These are phyloP conservation scores for Odontesthes bonariensis DNA, from an alignment of 2,113 vertebrate species.

Conservation along the genomic window DNA sequence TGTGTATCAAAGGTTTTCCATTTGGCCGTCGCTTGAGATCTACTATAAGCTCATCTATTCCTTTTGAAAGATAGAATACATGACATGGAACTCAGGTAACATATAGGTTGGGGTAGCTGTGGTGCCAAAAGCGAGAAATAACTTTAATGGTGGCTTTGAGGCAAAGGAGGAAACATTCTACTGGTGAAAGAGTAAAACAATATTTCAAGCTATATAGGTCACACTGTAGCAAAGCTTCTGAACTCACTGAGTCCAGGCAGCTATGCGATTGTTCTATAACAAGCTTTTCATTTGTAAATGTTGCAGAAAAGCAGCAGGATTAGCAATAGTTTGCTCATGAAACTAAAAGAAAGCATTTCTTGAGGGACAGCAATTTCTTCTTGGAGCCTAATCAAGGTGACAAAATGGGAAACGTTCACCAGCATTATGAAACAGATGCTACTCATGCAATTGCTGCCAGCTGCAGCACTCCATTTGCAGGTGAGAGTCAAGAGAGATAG, in stretches of 20 bases:
- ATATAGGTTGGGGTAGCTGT: background rate
- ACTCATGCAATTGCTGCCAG: conserved; percentile 52
- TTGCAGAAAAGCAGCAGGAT: background rate
- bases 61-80: conserved; percentile 36
- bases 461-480: conserved; percentile 50
- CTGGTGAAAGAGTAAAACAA: too few species aligned
- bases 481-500: conserved; percentile 47
- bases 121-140: background rate
- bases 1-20: conserved; percentile 65
- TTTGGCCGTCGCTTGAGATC: conserved; percentile 61
- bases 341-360: too few species aligned
- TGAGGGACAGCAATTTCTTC: background rate
- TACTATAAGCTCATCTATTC: conserved; percentile 28
- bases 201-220: too few species aligned
- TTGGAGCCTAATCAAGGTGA: background rate
- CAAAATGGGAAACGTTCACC: background rate
- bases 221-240: too few species aligned
- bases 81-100: conserved; percentile 35
- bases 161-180: too few species aligned
- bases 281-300: background rate
- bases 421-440: conserved; percentile 17
- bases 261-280: too few species aligned
- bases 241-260: too few species aligned
- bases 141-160: too few species aligned
- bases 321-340: too few species aligned